phyloP scores from a whole-genome alignment of 1,140 invertebrate genomes.

The Dolichoris vasculosae region DNA sequence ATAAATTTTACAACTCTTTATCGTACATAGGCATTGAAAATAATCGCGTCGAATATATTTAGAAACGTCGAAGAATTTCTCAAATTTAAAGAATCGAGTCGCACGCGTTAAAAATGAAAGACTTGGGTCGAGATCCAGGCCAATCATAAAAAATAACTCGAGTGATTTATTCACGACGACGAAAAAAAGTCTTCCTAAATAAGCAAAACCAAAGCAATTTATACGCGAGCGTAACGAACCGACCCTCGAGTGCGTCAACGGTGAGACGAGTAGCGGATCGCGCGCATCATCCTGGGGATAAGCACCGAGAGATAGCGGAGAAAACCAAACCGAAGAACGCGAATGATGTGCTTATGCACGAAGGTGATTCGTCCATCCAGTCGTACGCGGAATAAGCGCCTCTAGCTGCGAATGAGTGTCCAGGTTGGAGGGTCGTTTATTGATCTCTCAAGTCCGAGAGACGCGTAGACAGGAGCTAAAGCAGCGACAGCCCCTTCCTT shows the following conservation, averaged over 20 bases:
- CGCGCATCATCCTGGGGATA: neutral
- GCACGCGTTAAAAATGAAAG: neutral
- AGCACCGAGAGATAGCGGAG: neutral
- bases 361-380: conserved; percentile 58
- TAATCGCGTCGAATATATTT: conserved; percentile 3
- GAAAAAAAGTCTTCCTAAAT: neutral
- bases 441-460: conserved; percentile 74
- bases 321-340: conserved; percentile 29
- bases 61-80: neutral
- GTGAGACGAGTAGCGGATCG: neutral
- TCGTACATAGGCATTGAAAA: neutral
- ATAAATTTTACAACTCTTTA: neutral
- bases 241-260: neutral
- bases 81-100: neutral
- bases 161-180: neutral
- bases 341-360: conserved; percentile 39
- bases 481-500: conserved; percentile 60
- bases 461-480: conserved; percentile 52
- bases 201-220: neutral
- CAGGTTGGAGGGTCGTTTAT: conserved; percentile 75
- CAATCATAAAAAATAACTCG: neutral
- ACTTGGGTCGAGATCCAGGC: neutral
- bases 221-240: neutral
- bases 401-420: conserved; percentile 61
- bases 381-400: conserved; percentile 60